Conservation (phyloP, 2,888 invertebrate genomes). For the Meiosimyza decipiens region DNA sequence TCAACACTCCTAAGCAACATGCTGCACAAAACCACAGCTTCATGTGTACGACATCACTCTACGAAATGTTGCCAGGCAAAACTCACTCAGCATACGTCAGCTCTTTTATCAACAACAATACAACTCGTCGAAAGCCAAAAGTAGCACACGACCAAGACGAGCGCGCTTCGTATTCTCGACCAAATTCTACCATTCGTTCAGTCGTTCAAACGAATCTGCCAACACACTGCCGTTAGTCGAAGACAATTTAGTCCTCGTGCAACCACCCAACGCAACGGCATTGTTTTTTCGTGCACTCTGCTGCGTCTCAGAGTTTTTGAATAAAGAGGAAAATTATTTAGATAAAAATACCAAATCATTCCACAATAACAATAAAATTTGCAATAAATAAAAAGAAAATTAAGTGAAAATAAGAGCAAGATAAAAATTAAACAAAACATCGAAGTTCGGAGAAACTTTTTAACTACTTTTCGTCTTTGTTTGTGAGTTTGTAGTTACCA, state of each 20-base stretch:
- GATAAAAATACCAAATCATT: conserved; percentile 14
- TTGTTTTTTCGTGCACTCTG: conserved; percentile 47
- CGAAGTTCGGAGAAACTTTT: conserved; percentile 33
- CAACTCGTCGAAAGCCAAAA: background rate
- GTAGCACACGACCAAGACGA: conserved; percentile 27
- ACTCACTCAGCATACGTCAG: background rate
- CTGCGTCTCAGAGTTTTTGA: conserved; percentile 29
- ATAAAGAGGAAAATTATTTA: conserved; percentile 14
- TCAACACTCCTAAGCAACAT: background rate
- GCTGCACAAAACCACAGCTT: conserved; percentile 15
- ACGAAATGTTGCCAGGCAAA: background rate
- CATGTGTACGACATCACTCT: background rate
- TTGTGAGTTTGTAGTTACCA: conserved; percentile 39
- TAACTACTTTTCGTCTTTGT: conserved; percentile 44
- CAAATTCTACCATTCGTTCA: conserved; percentile 49
- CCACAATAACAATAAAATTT: conserved; percentile 8
- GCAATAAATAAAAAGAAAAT: conserved; percentile 12
- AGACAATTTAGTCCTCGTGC: conserved; percentile 64
- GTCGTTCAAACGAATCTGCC: conserved; percentile 47
- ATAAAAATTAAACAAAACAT: no score
- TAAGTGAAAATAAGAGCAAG: background rate
- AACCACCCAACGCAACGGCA: conserved; percentile 65
- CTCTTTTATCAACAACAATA: no score
- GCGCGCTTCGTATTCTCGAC: conserved; percentile 46
- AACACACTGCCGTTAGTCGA: conserved; percentile 46